Evolutionary conservation across 1,140 invertebrate genomes (phyloP).

Genomic region (Portunus trituberculatus): DNA sequence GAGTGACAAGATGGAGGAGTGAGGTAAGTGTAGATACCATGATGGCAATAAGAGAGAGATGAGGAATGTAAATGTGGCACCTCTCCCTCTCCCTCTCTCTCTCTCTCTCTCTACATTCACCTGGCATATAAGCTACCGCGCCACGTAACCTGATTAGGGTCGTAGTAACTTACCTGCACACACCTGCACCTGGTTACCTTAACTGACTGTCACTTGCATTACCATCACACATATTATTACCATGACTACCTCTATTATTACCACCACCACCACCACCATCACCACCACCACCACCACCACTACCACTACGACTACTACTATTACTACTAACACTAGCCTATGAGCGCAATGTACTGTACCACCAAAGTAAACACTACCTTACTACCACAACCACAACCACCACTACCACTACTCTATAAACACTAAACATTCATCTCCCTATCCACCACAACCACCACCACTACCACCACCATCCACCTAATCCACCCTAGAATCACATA

Average conservation of each 20-base stretch:
- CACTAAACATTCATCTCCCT: too few relatives aligned
- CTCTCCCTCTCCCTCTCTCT: not conserved
- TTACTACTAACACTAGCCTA: too few relatives aligned
- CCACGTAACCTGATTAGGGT: not conserved
- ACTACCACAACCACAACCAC: too few relatives aligned
- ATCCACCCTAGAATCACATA: too few relatives aligned
- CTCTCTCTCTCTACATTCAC: constrained; percentile 7
- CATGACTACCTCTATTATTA: not conserved
- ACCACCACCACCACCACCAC: too few relatives aligned
- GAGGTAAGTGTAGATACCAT: not conserved
- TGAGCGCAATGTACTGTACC: too few relatives aligned
- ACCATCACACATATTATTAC: not conserved
- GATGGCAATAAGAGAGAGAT: not conserved
- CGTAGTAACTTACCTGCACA: too few relatives aligned
- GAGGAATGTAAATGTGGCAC: not conserved
- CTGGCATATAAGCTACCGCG: not conserved
- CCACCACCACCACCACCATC: not conserved
- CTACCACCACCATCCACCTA: too few relatives aligned
- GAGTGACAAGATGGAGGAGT: not conserved
- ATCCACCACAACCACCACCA: too few relatives aligned
- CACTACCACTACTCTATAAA: too few relatives aligned
- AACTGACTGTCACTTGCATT: not conserved
- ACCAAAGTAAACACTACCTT: too few relatives aligned
- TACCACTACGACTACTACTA: too few relatives aligned
- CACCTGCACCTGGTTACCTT: not conserved